Conservation (phyloP, 92 coral and sea anemone species). For the Pocillopora grandis region DNA sequence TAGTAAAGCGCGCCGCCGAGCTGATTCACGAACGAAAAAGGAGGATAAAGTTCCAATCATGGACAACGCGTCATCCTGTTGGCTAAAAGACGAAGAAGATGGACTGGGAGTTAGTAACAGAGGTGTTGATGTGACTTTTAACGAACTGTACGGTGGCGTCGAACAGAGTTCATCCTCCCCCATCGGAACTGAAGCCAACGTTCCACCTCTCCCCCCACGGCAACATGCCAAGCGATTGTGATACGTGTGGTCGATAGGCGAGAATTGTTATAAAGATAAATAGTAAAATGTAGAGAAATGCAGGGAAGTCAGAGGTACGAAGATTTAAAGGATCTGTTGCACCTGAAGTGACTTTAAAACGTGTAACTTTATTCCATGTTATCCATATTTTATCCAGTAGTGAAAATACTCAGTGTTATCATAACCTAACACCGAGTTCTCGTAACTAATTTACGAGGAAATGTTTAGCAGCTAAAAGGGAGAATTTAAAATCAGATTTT, state of each 20-base stretch:
- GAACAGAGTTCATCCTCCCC: slow-evolving; percentile 3
- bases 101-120: slow-evolving; percentile 13
- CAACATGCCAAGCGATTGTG: slow-evolving; percentile 4
- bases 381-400: no score
- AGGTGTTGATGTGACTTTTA: slow-evolving; percentile 20
- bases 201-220: slow-evolving; percentile 18
- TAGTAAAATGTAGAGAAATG: background rate
- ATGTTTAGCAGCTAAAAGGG: no score
- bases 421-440: no score
- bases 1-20: slow-evolving; percentile 23
- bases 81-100: slow-evolving; percentile 5
- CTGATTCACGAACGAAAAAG: slow-evolving; percentile 25
- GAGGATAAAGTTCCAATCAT: slow-evolving; percentile 25
- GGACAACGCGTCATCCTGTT: background rate
- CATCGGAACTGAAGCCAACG: slow-evolving; percentile 4
- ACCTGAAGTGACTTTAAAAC: background rate
- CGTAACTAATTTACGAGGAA: no score
- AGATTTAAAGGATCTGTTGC: background rate
- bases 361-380: no score
- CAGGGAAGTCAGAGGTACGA: background rate
- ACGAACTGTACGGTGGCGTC: slow-evolving; percentile 38
- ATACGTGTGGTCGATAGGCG: slow-evolving; percentile 1
- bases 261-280: background rate
- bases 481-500: no score
- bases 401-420: no score